Evolutionary conservation across 2,113 vertebrate species (phyloP).

Genomic region (Hippoglossus stenolepis): DNA sequence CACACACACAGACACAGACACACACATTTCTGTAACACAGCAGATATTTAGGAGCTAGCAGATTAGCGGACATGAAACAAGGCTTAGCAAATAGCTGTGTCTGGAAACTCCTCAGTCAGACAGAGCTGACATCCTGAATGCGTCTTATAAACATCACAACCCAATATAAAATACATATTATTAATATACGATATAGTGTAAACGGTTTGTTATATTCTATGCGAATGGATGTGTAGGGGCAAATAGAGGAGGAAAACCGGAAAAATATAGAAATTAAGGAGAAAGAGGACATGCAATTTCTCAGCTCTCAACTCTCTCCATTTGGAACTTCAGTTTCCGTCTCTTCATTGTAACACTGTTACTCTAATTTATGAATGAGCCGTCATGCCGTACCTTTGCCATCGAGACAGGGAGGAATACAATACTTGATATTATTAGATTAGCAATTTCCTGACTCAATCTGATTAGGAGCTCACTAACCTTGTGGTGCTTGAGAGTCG

Average conservation of each 20-base stretch:
- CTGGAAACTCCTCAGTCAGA: constrained; percentile 40
- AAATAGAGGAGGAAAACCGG: no score
- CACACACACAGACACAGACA: constrained; percentile 1
- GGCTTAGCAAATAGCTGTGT: constrained; percentile 21
- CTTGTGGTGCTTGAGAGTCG: constrained; percentile 49
- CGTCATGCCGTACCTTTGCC: constrained; percentile 58
- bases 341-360: constrained; percentile 18
- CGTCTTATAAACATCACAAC: constrained; percentile 3
- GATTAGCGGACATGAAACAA: constrained; percentile 67
- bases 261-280: background rate
- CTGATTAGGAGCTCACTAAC: constrained; percentile 59
- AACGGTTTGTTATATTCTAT: no score
- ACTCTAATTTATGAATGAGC: constrained; percentile 58
- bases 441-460: constrained; percentile 78
- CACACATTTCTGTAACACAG: constrained; percentile 34
- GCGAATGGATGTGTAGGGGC: no score
- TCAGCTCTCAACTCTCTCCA: background rate
- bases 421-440: constrained; percentile 71
- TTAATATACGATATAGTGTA: no score
- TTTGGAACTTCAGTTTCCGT: constrained; percentile 28
- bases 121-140: constrained; percentile 14
- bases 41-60: constrained; percentile 49
- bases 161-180: no score
- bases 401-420: constrained; percentile 63
- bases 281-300: background rate